These are phyloP conservation scores for Escarpia spicata DNA, from an alignment of 2,888 invertebrate genomes.

Conservation along the genomic window DNA sequence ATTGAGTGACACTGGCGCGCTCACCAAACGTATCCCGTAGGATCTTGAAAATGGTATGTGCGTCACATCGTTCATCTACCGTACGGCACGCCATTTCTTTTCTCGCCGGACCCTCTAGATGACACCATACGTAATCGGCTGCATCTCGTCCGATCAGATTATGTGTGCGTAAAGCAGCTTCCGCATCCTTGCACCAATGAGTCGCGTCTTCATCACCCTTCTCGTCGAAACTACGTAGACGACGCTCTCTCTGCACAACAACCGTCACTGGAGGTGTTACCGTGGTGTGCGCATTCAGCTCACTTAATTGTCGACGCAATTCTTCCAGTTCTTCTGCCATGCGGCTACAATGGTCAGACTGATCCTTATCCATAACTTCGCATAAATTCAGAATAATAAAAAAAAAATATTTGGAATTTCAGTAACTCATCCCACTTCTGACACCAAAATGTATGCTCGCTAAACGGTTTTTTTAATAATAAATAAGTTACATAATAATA, in stretches of 20 bases:
- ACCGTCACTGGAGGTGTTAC: not conserved
- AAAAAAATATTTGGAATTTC: not conserved
- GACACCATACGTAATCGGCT: not conserved
- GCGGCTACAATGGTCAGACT: not conserved
- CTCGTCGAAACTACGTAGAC: not conserved
- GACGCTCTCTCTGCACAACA: not conserved
- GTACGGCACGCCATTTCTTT: not conserved
- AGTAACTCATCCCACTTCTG: not conserved
- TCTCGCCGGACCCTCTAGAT: not conserved
- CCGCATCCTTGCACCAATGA: not conserved
- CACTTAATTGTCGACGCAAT: not conserved
- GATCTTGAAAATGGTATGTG: not conserved
- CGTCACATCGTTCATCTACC: not conserved
- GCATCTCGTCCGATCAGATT: not conserved
- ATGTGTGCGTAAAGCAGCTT: not conserved
- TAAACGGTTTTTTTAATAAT: constrained; percentile 22
- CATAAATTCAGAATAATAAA: not conserved
- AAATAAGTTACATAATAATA: not conserved
- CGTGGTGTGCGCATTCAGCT: not conserved
- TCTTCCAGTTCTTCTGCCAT: not conserved
- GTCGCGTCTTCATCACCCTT: not conserved
- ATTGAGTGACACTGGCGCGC: not conserved
- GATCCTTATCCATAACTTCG: not conserved
- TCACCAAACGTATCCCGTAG: not conserved
- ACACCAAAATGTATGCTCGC: constrained; percentile 14